Base-by-base conservation (phyloP, 1,140 invertebrate genomes). In the Scylla paramamosain region DNA sequence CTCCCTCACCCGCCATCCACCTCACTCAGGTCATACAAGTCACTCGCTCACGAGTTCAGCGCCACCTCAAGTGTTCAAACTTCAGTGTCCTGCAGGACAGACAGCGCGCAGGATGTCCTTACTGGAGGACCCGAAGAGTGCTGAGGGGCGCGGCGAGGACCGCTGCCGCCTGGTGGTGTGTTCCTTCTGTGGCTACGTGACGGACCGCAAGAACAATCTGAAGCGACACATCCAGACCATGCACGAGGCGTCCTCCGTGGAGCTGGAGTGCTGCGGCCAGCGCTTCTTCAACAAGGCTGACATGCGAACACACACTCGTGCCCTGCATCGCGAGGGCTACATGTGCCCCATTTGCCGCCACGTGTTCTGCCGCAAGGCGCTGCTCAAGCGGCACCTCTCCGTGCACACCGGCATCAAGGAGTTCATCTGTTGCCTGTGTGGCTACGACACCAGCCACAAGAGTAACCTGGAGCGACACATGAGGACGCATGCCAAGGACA, bases 361-460 rank as follows among this genome's bases (percentile, higher is more conserved):
- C 25, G 96, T 96, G 28, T 97, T 97, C 96, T 97, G 97, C 93
- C 96, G 97, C n/a, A 97, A 97, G 95, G 97, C 97, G 7, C 96
- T 97, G 16, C 96, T 97, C n/a, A 97, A 97, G 95, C 97, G 97
- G 45, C 97, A 97, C 95, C 96, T 97, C 86, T 97, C 97, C 29
- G 97, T 97, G 6, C 97, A 97, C 94, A 96, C 96, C 0, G 96
- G 97, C 4, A 96, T 97, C 95, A 97, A 97, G 93, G 97, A 97
- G 84, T 97, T 97, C 96, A 96, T 96, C 0, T 97, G 97, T 92
- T 96, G 96, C 0, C 94, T 96, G 83, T 97, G 97, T 96, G 97
- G 97, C 87, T 97, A 97, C 95, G 97, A 97, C n/a, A 97, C 97
- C 4, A 97, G 97, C 94, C 97, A 97, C 96, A 97, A 97, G 96